These are phyloP conservation scores for Lutjanus campechanus DNA, from an alignment of 2,797 vertebrate genomes.

Conservation along the genomic window DNA sequence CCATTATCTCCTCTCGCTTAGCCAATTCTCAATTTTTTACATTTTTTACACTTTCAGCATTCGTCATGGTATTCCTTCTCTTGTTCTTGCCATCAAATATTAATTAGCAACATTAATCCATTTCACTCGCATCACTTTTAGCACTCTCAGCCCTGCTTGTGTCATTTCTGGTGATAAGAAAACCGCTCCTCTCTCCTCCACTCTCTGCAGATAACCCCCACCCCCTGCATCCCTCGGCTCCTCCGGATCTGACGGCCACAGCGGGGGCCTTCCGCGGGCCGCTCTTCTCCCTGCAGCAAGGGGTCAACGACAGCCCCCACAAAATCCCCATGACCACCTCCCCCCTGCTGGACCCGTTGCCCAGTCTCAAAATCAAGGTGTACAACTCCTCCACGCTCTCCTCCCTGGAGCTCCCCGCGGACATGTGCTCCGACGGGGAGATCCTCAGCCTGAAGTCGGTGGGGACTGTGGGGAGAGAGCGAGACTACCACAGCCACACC, in stretches of 20 bases:
- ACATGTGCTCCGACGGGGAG: conserved; percentile 86
- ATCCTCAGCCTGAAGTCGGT: conserved; percentile 90
- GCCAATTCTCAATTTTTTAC: conserved; percentile 59
- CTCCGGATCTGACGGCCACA: conserved; percentile 95
- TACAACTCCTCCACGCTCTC: conserved; percentile 92
- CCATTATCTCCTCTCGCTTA: conserved; percentile 55
- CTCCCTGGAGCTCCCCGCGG: conserved; percentile 87
- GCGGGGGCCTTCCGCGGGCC: conserved; percentile 93
- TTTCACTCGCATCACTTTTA: conserved; percentile 66
- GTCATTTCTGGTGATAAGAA: conserved; percentile 68
- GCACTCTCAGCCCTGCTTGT: conserved; percentile 45
- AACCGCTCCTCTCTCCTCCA: conserved; percentile 45
- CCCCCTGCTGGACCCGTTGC: conserved; percentile 93
- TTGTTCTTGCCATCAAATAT: conserved; percentile 76
- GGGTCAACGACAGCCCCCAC: conserved; percentile 90
- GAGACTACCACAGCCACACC: conserved; percentile 89
- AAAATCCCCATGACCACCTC: conserved; percentile 99
- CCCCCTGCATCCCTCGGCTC: conserved; percentile 92
- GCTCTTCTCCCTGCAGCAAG: conserved; percentile 92
- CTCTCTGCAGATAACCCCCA: conserved; percentile 91
- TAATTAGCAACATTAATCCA: conserved; percentile 79
- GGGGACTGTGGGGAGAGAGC: conserved; percentile 79
- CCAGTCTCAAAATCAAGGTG: conserved; percentile 97
- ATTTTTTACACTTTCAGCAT: conserved; percentile 72
- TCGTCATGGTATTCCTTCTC: conserved; percentile 68